Base-by-base conservation (phyloP, 2,113 vertebrate genomes). In the Tautogolabrus adspersus region DNA sequence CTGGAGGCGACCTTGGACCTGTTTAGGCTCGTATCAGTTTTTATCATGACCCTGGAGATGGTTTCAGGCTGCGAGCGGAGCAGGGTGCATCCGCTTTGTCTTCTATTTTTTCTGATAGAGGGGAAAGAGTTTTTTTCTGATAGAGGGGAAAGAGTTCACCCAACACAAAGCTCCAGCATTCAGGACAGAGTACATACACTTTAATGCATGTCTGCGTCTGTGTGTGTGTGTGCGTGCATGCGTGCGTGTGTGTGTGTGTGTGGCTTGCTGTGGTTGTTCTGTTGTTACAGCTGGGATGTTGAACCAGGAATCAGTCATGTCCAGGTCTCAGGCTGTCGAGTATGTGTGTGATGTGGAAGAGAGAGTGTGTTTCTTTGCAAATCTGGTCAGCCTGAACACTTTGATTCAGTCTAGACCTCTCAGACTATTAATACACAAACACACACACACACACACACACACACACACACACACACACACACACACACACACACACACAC, bases 201-300 rank as follows among this genome's bases (percentile, higher is more conserved):
- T 49, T 10, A 8, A 23, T 63, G n/a, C 59, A 18, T 47, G 56
- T 66, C 51, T 59, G 47, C 62, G 61, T 76, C 44, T 64, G 67
- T 79, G 73, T 82, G 30, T 34, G 30, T 34, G 30, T 34, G 30
- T 34, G 30, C 3, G 30, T 34, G 30, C 3, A 3, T 34, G 5
- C 3, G 30, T 34, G 30, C 3, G 5, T 34, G 30, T 34, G 60
- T 79, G 57, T 79, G 1, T 76, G 78, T 22, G 55, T 56, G 67
- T 84, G 72, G 70, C n/a, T 80, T 47, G 58, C 66, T 83, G 77
- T 77, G 74, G 82, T 70, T 0, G 6, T 65, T 64, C 22, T 92
- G 87, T 91, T 92, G 87, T 84, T 51, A 80, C 90, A 93, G 91
- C 92, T 92, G 91, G 57, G 77, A 73, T 65, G 76, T 86, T 69